A percentile compares a stretch with the other conserved stretches of the same genome.
Conservation (phyloP, 2,797 vertebrate species). For the Sebastes diaconus region DNA sequence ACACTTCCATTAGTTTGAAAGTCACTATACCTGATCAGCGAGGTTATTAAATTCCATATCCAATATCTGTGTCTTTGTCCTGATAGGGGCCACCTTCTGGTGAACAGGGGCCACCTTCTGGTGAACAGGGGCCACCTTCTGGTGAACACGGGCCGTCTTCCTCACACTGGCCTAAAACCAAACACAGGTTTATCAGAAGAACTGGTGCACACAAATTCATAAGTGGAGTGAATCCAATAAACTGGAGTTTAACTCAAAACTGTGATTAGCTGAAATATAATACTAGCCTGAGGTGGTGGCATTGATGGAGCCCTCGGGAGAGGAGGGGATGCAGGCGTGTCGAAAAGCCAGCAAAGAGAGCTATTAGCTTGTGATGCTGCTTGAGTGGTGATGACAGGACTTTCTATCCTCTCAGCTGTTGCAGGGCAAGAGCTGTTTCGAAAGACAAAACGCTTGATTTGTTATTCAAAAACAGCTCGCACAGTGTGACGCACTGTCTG, state of each 20-base stretch:
- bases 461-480: not conserved
- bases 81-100: not conserved
- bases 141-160: not conserved
- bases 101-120: not conserved
- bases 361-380: constrained; percentile 25
- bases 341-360: constrained; percentile 68
- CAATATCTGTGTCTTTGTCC: constrained; percentile 51
- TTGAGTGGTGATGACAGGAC: not conserved
- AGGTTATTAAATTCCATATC: constrained; percentile 75
- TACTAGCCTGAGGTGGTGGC: constrained; percentile 23
- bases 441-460: not conserved
- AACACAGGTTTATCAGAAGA: not conserved
- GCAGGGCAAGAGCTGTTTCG: constrained; percentile 1
- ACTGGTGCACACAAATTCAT: not conserved
- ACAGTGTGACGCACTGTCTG: not conserved
- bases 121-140: not conserved
- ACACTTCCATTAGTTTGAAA: not conserved
- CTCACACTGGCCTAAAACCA: not conserved
- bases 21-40: constrained; percentile 66
- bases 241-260: not conserved
- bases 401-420: not conserved
- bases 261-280: not conserved
- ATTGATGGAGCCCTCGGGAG: not conserved
- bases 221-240: not conserved
- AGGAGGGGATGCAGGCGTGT: constrained; percentile 36